Base-by-base conservation (phyloP, 2,888 invertebrate genomes). In the Drosophila neotestacea region DNA sequence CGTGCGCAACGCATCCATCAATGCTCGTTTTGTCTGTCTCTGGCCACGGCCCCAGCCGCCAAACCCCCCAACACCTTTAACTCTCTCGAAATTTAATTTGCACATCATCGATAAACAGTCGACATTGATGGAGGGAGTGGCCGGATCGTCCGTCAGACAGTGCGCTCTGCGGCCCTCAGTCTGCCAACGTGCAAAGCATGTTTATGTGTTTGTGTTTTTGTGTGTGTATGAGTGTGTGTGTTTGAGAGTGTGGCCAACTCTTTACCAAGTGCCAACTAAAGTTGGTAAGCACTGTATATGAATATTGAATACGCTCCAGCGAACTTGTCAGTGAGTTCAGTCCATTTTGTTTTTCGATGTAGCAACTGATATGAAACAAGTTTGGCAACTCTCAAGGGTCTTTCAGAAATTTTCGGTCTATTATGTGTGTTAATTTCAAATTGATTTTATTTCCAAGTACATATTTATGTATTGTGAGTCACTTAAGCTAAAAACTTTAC, bases 81-180 rank as follows among this genome's bases (percentile, higher is more conserved):
- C 67, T 30, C 54, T 59, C 42, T 64, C 48, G 39, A 83, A 85
- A 85, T 85, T 85, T 84, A 88, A 84, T 84, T 84, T 88, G 77
- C 84, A 83, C 84, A 88, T 77, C 88, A 83, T 83, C 83, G 85
- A 83, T 84, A 85, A 85, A 85, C 75, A 78, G 78, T 71, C 44
- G 59, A 66, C 62, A 61, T 51, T 63, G 68, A 59, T 66, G 85
- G 38, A 47, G 38, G 51, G 44, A 34, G 51, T 50, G 32, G 41
- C 16, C 46, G 30, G 27, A 38, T 30, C 36, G 38, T 32, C 46
- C 34, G n/a, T 34, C 52, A 32, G 42, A 28, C 32, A 51, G 32
- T 6, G 28, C 22, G 34, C 28, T 38, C 59, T n/a, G 7, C 22
- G 48, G 6, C 1, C 30, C 9, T 48, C 38, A 50, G 30, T 51